A percentile compares a stretch with the other conserved stretches of the same genome.
Conservation (phyloP, 2,888 invertebrate species). For the Rapana venosa region DNA sequence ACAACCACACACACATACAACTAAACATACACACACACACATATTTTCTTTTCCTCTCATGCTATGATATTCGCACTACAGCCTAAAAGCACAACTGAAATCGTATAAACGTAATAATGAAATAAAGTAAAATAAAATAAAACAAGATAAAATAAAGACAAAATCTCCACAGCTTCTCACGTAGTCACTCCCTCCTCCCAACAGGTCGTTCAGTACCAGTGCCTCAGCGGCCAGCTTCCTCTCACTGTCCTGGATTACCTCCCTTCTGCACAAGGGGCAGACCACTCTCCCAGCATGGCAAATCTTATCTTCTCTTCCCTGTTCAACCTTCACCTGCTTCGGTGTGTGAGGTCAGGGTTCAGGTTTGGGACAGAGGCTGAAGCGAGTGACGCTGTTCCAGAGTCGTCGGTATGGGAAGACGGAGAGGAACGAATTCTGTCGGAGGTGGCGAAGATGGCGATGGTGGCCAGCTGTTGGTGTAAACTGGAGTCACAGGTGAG, state of each 20-base stretch:
- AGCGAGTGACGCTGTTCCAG: background rate
- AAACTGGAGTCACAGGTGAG: constrained; percentile 45
- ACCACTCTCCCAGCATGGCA: constrained; percentile 27
- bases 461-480: constrained; percentile 39
- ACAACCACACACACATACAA: too few species aligned
- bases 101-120: too few species aligned
- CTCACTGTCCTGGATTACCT: background rate
- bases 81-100: too few species aligned
- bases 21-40: too few species aligned
- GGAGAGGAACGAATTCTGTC: constrained; percentile 43
- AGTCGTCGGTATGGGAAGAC: constrained; percentile 37
- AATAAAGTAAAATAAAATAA: too few species aligned
- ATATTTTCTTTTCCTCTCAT: too few species aligned
- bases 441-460: constrained; percentile 41
- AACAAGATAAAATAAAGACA: too few species aligned
- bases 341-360: constrained; percentile 9
- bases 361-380: background rate
- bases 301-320: constrained; percentile 36
- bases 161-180: too few species aligned
- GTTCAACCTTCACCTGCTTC: constrained; percentile 27
- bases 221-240: constrained; percentile 53
- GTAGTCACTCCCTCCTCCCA: background rate
- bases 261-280: background rate
- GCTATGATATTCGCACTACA: too few species aligned
- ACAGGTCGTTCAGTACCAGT: constrained; percentile 54